Evolutionary conservation across 2,888 invertebrate genomes (phyloP), one percentile per base, ranked within the genome.

Genomic region (Meteorus colon): DNA sequence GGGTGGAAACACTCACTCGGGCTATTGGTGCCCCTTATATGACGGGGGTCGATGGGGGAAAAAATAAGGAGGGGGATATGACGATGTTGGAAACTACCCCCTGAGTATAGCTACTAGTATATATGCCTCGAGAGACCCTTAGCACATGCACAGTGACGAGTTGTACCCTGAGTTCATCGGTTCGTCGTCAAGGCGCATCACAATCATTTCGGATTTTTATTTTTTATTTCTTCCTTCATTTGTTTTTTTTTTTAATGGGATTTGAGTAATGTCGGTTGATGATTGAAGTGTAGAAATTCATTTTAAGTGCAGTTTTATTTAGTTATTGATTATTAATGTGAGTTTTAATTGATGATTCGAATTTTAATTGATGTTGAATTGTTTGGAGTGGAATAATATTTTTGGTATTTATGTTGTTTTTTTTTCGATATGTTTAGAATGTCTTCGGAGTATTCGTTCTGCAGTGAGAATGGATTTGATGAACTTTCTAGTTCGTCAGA

Each of bases 401-500:
- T 12, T 45, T n/a, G 16, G n/a, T 8, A 34, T 34, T 63, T 29
- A 4, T 24, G 24, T 1, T 24, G 24, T 62, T 24, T 31, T 14
- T 27, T 29, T 24, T 8, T 29, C 29, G 62, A 10, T 63, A n/a
- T n/a, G 34, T 31, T 63, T 37, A 79, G 73, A 79, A 89, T 89
- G 89, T 88, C 89, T 55, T 89, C 89, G 65, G 89, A 89, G 78
- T 89, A 89, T 75, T 89, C 88, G 37, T 89, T 88, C 83, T 88
- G 89, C 82, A 89, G 89, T 81, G 89, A 89, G 79, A 88, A 88
- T 34, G 88, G 87, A 37, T 89, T 89, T 80, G 89, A 89, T 80
- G 89, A 89, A 77, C 83, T 89, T n/a, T 89, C 89, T 19, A 89
- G 88, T 87, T 95, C 95, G 79, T 94, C 93, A 75, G 96, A 96